Evolutionary conservation across 2,797 vertebrate genomes (phyloP).

Genomic region (Bucorvus abyssinicus): DNA sequence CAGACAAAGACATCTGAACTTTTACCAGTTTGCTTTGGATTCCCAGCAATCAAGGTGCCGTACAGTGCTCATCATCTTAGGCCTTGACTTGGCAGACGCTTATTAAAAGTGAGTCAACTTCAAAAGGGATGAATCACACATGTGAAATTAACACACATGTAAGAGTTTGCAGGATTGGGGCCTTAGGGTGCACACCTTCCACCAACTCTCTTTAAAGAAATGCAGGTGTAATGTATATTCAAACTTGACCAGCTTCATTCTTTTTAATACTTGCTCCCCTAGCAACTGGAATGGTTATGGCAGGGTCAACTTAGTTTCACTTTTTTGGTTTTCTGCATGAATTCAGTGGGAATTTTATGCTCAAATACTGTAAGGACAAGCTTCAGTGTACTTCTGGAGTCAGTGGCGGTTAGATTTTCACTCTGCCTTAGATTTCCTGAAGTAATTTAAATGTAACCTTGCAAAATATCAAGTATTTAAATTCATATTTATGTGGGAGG

Average conservation of each 20-base stretch:
- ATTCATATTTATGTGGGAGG: constrained; percentile 58
- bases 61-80: neutral
- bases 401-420: neutral
- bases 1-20: neutral
- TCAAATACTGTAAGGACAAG: neutral
- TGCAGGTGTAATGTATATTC: constrained; percentile 49
- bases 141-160: constrained; percentile 47
- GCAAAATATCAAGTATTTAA: constrained; percentile 65
- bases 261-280: constrained; percentile 27
- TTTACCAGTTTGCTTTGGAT: neutral
- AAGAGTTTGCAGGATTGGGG: constrained; percentile 21
- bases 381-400: neutral
- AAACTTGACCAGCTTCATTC: constrained; percentile 64
- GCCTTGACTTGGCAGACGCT: constrained; percentile 35
- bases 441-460: constrained; percentile 61
- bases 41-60: neutral
- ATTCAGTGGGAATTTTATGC: neutral
- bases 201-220: constrained; percentile 51
- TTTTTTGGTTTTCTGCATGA: neutral
- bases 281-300: constrained; percentile 33
- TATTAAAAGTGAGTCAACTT: constrained; percentile 22
- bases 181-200: constrained; percentile 54
- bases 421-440: constrained; percentile 34
- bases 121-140: constrained; percentile 60
- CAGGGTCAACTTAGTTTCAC: constrained; percentile 29